Conservation (phyloP, 64 coral and sea anemone genomes). For the Montipora foliosa region DNA sequence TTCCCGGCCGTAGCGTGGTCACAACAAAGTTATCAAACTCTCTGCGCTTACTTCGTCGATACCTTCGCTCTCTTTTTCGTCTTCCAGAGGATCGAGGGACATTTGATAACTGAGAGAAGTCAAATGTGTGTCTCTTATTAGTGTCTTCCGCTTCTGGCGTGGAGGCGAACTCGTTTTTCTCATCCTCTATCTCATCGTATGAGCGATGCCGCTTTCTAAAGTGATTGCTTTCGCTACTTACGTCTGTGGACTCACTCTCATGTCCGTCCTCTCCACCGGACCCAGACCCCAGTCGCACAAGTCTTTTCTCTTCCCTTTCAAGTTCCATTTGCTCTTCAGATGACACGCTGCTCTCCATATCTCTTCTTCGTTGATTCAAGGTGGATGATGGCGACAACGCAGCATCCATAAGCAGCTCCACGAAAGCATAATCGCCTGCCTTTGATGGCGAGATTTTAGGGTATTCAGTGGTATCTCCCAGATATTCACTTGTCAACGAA, state of each 20-base stretch:
- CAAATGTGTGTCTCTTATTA: conserved; percentile 87
- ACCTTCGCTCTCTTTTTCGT: conserved; percentile 39
- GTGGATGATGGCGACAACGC: conserved; percentile 53
- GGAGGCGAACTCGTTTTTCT: neutral
- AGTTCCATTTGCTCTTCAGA: conserved; percentile 1
- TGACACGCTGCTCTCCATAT: neutral
- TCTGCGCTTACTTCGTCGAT: conserved; percentile 51
- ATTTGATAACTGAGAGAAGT: conserved; percentile 80
- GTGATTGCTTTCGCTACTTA: conserved; percentile 54
- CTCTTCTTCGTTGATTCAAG: conserved; percentile 11
- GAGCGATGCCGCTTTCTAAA: neutral
- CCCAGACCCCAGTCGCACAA: neutral
- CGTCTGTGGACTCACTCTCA: conserved; percentile 75
- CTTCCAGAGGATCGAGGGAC: conserved; percentile 20
- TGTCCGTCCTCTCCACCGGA: conserved; percentile 45
- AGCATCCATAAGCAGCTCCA: conserved; percentile 86
- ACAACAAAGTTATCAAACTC: conserved; percentile 91
- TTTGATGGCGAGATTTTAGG: neutral
- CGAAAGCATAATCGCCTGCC: conserved; percentile 15
- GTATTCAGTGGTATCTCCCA: neutral
- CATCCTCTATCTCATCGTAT: conserved; percentile 19
- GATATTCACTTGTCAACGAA: neutral
- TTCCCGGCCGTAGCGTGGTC: conserved; percentile 75
- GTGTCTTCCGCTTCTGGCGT: conserved; percentile 4
- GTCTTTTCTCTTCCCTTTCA: neutral